phyloP scores from a whole-genome alignment of 2,113 vertebrate species.

The Mirza zaza region DNA sequence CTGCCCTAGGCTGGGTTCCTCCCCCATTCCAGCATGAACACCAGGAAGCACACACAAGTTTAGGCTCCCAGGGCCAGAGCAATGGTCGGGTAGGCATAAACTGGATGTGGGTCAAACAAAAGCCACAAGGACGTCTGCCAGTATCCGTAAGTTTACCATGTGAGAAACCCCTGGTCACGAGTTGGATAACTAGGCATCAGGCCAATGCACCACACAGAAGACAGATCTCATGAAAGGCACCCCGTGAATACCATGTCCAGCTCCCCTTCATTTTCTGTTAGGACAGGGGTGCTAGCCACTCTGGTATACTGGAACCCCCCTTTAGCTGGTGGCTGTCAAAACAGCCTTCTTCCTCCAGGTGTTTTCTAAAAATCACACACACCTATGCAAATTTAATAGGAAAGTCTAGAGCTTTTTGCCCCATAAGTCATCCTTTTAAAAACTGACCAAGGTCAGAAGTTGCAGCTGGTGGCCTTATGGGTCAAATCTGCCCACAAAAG shows the following conservation, averaged over 20 bases:
- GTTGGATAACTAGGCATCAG: not conserved
- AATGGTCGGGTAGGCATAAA: not conserved
- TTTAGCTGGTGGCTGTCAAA: not conserved
- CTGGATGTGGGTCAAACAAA: not conserved
- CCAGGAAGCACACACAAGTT: not conserved
- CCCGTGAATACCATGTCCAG: not conserved
- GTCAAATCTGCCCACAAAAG: not conserved
- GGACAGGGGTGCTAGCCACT: not conserved
- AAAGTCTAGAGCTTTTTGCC: not conserved
- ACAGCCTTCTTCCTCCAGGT: not conserved
- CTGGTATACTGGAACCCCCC: not conserved
- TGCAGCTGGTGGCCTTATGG: not conserved
- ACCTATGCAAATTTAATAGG: not conserved
- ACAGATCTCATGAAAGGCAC: not conserved
- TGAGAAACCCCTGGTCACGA: not conserved
- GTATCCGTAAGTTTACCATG: not conserved
- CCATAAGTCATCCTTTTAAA: not conserved
- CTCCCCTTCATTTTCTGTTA: not conserved
- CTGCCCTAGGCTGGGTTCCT: not conserved
- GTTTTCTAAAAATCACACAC: conserved; percentile 14
- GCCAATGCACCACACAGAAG: not conserved
- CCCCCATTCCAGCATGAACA: not conserved
- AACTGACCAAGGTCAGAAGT: not conserved
- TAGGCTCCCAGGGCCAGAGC: not conserved
- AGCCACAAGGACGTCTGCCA: not conserved